Base-by-base conservation (phyloP, 2,888 invertebrate genomes). In the Anodontia alba region DNA sequence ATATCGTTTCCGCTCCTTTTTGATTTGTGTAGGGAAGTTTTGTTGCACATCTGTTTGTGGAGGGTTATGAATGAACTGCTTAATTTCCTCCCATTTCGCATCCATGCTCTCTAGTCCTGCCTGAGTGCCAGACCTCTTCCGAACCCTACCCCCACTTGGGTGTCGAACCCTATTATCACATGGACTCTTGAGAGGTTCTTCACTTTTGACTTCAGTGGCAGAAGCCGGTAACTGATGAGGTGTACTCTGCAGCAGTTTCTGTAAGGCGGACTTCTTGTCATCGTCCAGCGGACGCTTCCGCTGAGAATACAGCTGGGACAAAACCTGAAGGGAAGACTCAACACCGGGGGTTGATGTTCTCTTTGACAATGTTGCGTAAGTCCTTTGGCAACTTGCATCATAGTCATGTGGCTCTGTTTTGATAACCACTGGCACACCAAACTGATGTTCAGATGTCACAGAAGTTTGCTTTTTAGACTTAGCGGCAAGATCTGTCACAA, bases 51-150 rank as follows among this genome's bases (percentile, higher is more conserved):
- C 62, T 20, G 29, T 17, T 33, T 62, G 33, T 1, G 76, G 67
- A 1, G 75, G 73, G 26, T 66, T 36, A 36, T 91, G 86, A 20
- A 92, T 83, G 75, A 90, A 90, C 73, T 91, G 82, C 70, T 91
- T 88, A 42, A 92, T 91, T 75, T 92, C 92, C 76, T 91, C 90
- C 92, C 92, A 92, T 68, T 92, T 92, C 46, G 87, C 85, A 68
- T 91, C 91, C 81, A 90, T 83, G 8, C 84, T 86, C 26, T 88
- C 84, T 31, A 83, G 70, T 17, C 82, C 86, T n/a, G 83, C 76
- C 23, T 77, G 66, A 29, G 72, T 71, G 0, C 67, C 69, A 2
- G 81, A 69, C 12, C 86, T 70, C 51, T 86, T 86, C 10, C 86
- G 46, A 20, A 29, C 29, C 33, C 62, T 10, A 33, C 62, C 62